Conservation (phyloP, 2,797 vertebrate species). For the Mormyrops attenuatus region DNA sequence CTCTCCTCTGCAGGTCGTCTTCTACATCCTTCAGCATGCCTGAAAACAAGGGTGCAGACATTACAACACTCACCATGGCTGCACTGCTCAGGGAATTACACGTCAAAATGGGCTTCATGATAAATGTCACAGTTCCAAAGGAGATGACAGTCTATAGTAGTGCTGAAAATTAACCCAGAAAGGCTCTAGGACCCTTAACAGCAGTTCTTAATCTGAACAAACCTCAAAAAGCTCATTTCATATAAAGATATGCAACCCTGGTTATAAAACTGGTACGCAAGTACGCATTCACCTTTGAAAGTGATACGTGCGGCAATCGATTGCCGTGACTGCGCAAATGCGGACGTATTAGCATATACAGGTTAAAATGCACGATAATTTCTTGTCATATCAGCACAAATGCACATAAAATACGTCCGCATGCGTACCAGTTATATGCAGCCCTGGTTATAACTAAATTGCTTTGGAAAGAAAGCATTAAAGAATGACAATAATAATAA, state of each 20-base stretch:
- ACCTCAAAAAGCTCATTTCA: neutral
- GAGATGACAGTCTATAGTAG: neutral
- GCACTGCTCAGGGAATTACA: neutral
- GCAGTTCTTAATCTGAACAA: neutral
- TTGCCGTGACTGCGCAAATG: too few species aligned
- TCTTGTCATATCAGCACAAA: too few species aligned
- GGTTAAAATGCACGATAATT: too few species aligned
- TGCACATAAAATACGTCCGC: too few species aligned
- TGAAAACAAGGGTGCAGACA: constrained; percentile 40
- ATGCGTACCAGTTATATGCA: too few species aligned
- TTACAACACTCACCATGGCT: neutral
- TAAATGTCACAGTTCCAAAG: neutral
- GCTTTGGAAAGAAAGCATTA: neutral
- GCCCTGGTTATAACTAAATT: neutral
- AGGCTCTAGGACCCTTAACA: neutral
- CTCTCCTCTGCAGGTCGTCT: constrained; percentile 94
- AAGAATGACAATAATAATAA: neutral
- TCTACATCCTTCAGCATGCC: constrained; percentile 99
- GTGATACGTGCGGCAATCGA: too few species aligned
- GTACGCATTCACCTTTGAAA: too few species aligned
- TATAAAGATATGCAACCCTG: too few species aligned
- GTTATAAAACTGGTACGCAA: too few species aligned
- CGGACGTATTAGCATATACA: too few species aligned
- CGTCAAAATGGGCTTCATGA: neutral
- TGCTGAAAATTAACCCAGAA: neutral